Evolutionary conservation across 53 echinoderm and acorn worm genomes (phyloP).

Genomic region (Astropecten irregularis): DNA sequence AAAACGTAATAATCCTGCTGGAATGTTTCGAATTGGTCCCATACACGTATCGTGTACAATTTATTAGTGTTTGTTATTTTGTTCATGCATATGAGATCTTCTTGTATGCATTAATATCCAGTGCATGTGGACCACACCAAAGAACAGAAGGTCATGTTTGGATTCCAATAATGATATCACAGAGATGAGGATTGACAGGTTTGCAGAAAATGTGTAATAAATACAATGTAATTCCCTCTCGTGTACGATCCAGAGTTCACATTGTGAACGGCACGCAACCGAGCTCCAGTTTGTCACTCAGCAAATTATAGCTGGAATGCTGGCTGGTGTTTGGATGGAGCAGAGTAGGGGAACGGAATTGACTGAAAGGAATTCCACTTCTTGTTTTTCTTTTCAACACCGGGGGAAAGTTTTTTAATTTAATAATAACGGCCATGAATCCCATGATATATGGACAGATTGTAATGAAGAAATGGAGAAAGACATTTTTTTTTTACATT

Average conservation of each 20-base stretch:
- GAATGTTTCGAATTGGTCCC: background rate
- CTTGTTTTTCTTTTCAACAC: background rate
- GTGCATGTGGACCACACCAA: too few species aligned
- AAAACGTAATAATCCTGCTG: background rate
- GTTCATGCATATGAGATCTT: background rate
- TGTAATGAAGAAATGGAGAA: too few species aligned
- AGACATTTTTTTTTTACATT: too few species aligned
- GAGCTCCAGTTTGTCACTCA: slow-evolving; percentile 17
- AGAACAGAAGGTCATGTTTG: slow-evolving; percentile 14
- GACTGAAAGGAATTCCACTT: background rate
- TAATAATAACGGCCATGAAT: background rate
- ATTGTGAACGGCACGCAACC: background rate
- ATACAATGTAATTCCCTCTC: background rate
- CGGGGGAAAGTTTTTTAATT: too few species aligned
- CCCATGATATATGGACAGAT: background rate
- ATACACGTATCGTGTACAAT: background rate
- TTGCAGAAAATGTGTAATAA: background rate
- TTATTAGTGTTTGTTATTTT: background rate
- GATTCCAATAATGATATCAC: background rate
- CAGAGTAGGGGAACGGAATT: background rate
- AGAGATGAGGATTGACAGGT: background rate
- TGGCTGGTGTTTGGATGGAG: background rate
- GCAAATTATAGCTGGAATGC: slow-evolving; percentile 25
- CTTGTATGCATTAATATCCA: too few species aligned
- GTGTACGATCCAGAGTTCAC: background rate